Base-by-base conservation (phyloP, 2,888 invertebrate species). In the Stictocephala bisonia region DNA sequence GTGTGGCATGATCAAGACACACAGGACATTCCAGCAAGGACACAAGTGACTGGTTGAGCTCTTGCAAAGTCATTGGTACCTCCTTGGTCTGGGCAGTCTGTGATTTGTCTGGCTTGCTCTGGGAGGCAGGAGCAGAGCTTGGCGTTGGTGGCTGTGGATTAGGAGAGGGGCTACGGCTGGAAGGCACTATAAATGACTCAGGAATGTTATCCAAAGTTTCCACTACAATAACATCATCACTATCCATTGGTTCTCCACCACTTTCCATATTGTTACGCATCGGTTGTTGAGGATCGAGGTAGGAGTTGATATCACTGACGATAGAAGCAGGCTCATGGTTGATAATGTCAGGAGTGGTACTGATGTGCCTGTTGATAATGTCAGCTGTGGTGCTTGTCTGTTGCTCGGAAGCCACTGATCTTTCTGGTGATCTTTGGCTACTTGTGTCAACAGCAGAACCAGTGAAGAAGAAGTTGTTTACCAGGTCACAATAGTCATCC, bases 1-100 rank as follows among this genome's bases (percentile, higher is more conserved):
- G 87, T 80, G 85, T 85, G 83, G 89, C 88, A 82, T 87, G 87
- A 80, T 90, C 90, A 80, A 89, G 84, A 82, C 90, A 90, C 77
- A 90, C 87, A 20, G 90, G 90, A 77, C 90, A 90, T 81, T 90
- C 90, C 80, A 90, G 83, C 0, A 86, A 84, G 26, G 86, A 83
- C 78, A 86, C 80, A 75, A 82, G 84, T 86, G 86, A 73, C 27
- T 72, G 71, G 56, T 76, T 77, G 1, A 78, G 58, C 3, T 73
- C 76, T 56, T 74, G 72, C 51, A 75, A 74, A 4, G 75, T 75
- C 68, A 73, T 48, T 4, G 75, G 74, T 20, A 73, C 74, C 20
- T 75, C 71, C 40, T 50, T 70, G 58, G 35, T 35, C 35, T 35
- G 11, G 35, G 11, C 35, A n/a, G n/a, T n/a, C n/a, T n/a, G n/a